Evolutionary conservation across 2,797 vertebrate genomes (phyloP).

Genomic region (Zalophus californianus): DNA sequence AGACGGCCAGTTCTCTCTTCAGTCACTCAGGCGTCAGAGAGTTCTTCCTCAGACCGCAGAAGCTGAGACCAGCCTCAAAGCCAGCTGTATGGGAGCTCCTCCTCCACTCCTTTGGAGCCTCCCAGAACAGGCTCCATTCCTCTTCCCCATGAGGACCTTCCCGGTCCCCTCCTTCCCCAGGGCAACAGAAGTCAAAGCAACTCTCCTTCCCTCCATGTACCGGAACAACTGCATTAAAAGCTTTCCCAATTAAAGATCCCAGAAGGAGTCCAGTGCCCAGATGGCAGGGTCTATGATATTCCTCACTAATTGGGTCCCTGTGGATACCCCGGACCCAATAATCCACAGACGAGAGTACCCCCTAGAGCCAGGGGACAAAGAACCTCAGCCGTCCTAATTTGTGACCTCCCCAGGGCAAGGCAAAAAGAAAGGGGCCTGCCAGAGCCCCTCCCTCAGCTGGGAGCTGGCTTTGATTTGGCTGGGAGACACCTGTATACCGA

Average conservation of each 20-base stretch:
- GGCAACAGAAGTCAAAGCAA: neutral
- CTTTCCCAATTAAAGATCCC: slow-evolving; percentile 67
- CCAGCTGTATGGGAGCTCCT: neutral
- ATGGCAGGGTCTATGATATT: neutral
- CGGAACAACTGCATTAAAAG: slow-evolving; percentile 67
- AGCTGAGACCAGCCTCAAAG: rapidly evolving
- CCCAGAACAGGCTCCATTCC: neutral
- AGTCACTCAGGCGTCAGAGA: neutral
- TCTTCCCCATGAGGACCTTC: neutral
- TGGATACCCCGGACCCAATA: neutral
- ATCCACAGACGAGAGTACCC: neutral
- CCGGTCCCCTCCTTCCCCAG: neutral
- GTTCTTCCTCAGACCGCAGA: neutral
- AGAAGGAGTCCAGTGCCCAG: neutral
- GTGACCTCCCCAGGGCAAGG: neutral
- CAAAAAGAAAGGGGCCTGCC: neutral
- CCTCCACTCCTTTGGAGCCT: neutral
- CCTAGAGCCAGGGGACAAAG: neutral
- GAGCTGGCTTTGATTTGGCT: rapidly evolving
- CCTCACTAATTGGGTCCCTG: slow-evolving; percentile 70
- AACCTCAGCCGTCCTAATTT: neutral
- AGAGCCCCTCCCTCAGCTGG: neutral
- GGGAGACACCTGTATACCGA: neutral
- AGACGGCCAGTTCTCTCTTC: neutral
- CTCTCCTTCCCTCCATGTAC: neutral